Evolutionary conservation across 2,888 invertebrate genomes (phyloP).

Genomic region (Drosophila differens): DNA sequence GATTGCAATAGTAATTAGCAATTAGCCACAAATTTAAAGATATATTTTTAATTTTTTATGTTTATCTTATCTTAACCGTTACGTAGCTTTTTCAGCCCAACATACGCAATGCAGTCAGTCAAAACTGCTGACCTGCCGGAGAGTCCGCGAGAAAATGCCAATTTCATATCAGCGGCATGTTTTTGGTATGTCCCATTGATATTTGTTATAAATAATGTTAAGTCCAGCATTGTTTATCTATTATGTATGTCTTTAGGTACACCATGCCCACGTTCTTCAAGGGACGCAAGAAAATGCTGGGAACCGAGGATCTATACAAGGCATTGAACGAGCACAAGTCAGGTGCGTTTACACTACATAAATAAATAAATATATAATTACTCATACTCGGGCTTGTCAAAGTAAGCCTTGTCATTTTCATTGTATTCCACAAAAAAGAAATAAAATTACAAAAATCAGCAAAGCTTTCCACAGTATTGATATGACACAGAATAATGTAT

Average conservation of each 20-base stretch:
- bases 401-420: background rate
- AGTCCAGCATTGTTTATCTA: background rate
- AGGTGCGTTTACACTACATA: slow-evolving; percentile 64
- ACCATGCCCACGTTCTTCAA: slow-evolving; percentile 91
- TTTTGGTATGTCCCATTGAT: slow-evolving; percentile 86
- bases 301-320: slow-evolving; percentile 90
- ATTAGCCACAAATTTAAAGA: slow-evolving; percentile 13
- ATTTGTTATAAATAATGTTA: background rate
- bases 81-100: slow-evolving; percentile 20
- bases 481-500: background rate
- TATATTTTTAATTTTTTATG: slow-evolving; percentile 5
- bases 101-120: slow-evolving; percentile 82
- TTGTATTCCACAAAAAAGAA: background rate
- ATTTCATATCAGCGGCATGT: slow-evolving; percentile 88
- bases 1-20: slow-evolving; percentile 27
- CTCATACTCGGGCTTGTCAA: background rate
- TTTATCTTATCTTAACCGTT: background rate
- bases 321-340: slow-evolving; percentile 90
- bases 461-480: background rate
- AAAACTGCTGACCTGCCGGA: slow-evolving; percentile 85
- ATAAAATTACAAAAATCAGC: background rate
- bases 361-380: background rate
- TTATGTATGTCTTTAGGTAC: slow-evolving; percentile 87
- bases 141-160: slow-evolving; percentile 87
- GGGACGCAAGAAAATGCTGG: slow-evolving; percentile 90